Conservation (phyloP, 2,888 invertebrate species). For the Caenorhabditis angaria region DNA sequence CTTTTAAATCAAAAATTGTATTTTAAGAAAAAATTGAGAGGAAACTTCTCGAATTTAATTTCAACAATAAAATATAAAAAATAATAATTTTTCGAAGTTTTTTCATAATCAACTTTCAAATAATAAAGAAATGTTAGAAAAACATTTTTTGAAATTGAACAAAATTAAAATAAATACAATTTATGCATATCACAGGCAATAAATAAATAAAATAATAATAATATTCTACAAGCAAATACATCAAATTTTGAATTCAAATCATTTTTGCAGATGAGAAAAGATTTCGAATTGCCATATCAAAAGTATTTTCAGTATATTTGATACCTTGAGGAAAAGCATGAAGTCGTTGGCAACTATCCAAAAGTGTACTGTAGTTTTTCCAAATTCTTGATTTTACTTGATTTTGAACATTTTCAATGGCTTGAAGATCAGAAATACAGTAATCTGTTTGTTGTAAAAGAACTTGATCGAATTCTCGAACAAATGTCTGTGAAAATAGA, state of each 20-base stretch:
- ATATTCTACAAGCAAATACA: too few relatives aligned
- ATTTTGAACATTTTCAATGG: conserved; percentile 54
- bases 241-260: conserved; percentile 10
- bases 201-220: neutral
- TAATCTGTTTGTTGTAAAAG: conserved; percentile 61
- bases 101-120: too few relatives aligned
- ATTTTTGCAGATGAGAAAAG: conserved; percentile 37
- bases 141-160: conserved; percentile 6
- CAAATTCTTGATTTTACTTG: conserved; percentile 34
- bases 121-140: conserved; percentile 3
- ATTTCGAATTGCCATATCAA: conserved; percentile 36
- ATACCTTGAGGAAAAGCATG: conserved; percentile 43
- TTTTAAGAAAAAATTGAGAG: neutral
- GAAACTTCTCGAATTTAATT: too few relatives aligned
- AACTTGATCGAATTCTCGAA: conserved; percentile 65
- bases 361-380: conserved; percentile 26
- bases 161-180: conserved; percentile 7
- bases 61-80: too few relatives aligned
- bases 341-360: conserved; percentile 30
- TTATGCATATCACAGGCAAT: neutral
- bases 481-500: conserved; percentile 54
- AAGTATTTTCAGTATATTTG: conserved; percentile 40
- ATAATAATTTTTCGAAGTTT: too few relatives aligned
- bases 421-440: conserved; percentile 62
- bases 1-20: neutral